A percentile compares a stretch with the other conserved stretches of the same genome.
phyloP scores from a whole-genome alignment of 2,797 vertebrate genomes.

The Perodicticus potto region DNA sequence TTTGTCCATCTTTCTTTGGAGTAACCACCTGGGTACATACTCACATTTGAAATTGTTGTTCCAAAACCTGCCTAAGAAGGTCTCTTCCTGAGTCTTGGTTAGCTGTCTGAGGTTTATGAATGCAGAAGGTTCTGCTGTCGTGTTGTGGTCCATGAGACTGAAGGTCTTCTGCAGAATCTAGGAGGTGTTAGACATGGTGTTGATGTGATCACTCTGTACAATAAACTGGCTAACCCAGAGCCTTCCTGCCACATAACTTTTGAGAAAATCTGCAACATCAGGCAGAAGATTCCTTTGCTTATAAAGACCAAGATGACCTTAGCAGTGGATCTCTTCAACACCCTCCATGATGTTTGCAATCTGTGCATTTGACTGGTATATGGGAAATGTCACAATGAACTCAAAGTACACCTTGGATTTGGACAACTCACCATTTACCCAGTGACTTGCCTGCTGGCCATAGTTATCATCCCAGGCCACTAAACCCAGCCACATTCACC shows the following conservation, averaged over 20 bases:
- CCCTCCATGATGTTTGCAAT: neutral
- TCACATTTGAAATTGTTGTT: conserved; percentile 52
- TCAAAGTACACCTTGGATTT: conserved; percentile 16
- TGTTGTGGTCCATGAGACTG: neutral
- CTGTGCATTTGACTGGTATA: conserved; percentile 14
- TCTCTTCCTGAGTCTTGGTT: conserved; percentile 17
- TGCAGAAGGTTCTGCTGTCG: neutral
- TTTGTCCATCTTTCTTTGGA: neutral
- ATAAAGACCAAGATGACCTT: conserved; percentile 57
- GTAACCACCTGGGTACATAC: neutral
- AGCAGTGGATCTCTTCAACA: conserved; percentile 44
- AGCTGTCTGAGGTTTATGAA: neutral
- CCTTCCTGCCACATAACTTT: conserved; percentile 7
- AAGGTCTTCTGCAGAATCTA: neutral
- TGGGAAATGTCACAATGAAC: conserved; percentile 32
- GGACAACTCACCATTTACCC: conserved; percentile 23
- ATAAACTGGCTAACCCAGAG: conserved; percentile 50
- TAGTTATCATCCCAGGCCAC: conserved; percentile 60
- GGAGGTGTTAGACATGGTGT: neutral
- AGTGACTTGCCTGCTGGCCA: conserved; percentile 38
- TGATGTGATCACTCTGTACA: neutral
- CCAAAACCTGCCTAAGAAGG: conserved; percentile 59
- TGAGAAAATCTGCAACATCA: neutral
- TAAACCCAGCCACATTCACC: conserved; percentile 62
- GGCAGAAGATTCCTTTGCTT: conserved; percentile 54